A percentile compares a stretch with the other conserved stretches of the same genome.
phyloP scores from a whole-genome alignment of 2,888 invertebrate species.

The Metellina segmentata region DNA sequence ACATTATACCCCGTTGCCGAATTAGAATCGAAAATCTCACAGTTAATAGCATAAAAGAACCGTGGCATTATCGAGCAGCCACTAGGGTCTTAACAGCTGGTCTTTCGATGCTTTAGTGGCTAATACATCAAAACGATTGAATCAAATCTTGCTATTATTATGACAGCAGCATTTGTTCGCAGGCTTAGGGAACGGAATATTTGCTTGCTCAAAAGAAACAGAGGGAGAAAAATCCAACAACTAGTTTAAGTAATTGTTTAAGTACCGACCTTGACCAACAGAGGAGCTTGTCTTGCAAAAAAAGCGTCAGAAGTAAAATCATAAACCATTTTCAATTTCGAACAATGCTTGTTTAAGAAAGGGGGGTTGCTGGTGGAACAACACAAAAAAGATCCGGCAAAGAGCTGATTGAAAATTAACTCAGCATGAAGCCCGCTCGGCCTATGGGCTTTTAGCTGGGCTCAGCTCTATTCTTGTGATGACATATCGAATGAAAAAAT shows the following conservation, averaged over 20 bases:
- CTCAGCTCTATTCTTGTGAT: slow-evolving; percentile 55
- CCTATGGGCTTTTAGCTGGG: slow-evolving; percentile 65
- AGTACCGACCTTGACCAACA: slow-evolving; percentile 67
- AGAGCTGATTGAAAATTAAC: slow-evolving; percentile 75
- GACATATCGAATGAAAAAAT: slow-evolving; percentile 76
- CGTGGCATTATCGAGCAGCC: slow-evolving; percentile 27
- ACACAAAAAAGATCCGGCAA: slow-evolving; percentile 60
- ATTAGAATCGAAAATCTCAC: too few relatives aligned
- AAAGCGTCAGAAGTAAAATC: slow-evolving; percentile 60
- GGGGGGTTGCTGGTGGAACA: slow-evolving; percentile 12
- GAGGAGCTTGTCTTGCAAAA: slow-evolving; percentile 7
- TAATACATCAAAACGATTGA: slow-evolving; percentile 66
- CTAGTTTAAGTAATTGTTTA: slow-evolving; percentile 72
- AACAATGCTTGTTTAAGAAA: slow-evolving; percentile 74
- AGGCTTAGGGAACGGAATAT: slow-evolving; percentile 15
- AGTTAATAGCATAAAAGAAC: not conserved
- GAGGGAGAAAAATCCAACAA: slow-evolving; percentile 25
- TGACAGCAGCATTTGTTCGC: slow-evolving; percentile 64
- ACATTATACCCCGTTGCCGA: not conserved
- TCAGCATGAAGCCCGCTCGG: slow-evolving; percentile 65
- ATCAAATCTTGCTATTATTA: slow-evolving; percentile 70
- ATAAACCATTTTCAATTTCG: slow-evolving; percentile 69
- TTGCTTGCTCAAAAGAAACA: slow-evolving; percentile 11
- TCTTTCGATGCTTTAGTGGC: slow-evolving; percentile 52
- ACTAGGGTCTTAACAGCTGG: slow-evolving; percentile 27